Percentiles rank a stretch among this genome's conserved stretches.
Evolutionary conservation across 2,113 vertebrate species (phyloP).

Genomic region (Marmota monax): DNA sequence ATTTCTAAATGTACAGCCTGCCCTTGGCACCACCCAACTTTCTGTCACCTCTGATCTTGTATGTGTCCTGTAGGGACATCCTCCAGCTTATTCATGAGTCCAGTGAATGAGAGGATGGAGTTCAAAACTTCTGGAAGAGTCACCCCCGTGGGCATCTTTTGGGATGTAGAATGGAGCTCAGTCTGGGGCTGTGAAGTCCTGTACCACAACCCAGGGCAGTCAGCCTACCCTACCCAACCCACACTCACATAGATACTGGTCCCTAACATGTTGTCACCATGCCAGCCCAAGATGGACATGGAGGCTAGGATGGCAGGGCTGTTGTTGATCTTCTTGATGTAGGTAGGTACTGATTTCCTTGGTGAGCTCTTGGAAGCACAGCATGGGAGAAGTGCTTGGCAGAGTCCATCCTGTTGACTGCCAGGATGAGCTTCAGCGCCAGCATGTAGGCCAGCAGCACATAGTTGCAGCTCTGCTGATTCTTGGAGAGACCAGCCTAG

Average conservation of each 20-base stretch:
- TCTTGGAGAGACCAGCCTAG: constrained; percentile 87
- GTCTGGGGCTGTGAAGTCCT: accelerated
- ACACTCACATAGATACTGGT: accelerated
- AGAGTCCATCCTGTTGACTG: neutral
- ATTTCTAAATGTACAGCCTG: no score
- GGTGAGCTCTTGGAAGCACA: neutral
- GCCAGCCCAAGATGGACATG: neutral
- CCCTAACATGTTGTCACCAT: neutral
- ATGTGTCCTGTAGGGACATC: neutral
- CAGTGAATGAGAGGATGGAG: neutral
- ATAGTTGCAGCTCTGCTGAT: constrained; percentile 79
- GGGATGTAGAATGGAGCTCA: neutral
- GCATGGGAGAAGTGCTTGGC: accelerated
- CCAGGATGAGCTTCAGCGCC: constrained; percentile 75
- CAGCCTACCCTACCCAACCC: accelerated
- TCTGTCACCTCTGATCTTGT: neutral
- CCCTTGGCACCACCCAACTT: neutral
- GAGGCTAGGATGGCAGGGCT: neutral
- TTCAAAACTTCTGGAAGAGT: neutral
- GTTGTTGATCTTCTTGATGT: no score
- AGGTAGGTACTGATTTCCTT: neutral
- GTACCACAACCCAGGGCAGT: accelerated
- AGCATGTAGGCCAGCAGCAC: no score
- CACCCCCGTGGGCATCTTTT: neutral
- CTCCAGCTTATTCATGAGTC: neutral